A percentile compares a stretch with the other conserved stretches of the same genome.
Conservation (phyloP, 2,113 vertebrate species). For the pig (Sus scrofa) region DNA sequence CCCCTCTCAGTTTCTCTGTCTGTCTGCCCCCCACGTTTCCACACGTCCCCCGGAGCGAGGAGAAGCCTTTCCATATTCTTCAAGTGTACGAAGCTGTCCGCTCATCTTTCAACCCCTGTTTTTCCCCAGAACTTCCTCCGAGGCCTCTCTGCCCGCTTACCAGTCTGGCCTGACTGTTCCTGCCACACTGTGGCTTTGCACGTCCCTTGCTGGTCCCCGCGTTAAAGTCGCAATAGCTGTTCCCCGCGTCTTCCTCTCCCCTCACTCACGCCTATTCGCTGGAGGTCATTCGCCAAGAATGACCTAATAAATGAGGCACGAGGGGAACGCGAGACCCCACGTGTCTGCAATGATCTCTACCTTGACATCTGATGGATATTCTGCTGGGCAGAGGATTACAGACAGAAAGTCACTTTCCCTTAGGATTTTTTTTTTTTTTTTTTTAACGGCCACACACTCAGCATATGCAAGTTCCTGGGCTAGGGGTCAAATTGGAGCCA, state of each 20-base stretch:
- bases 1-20: neutral
- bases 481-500: no score
- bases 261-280: neutral
- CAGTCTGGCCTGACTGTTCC: neutral
- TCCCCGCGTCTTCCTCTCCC: neutral
- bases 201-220: neutral
- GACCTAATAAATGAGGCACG: neutral
- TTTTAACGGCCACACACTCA: no score
- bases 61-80: neutral
- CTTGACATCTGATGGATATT: constrained; percentile 25
- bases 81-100: neutral
- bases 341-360: neutral
- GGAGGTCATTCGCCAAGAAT: neutral
- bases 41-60: neutral
- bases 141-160: neutral
- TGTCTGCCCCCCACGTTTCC: neutral
- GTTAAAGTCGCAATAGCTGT: neutral
- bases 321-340: neutral
- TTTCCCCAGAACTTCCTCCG: neutral
- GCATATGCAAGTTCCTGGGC: no score
- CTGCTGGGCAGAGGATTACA: neutral
- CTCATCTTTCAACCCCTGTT: neutral
- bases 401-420: neutral
- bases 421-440: neutral
- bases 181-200: neutral